Percentiles rank a stretch among this genome's conserved stretches.
phyloP scores from a whole-genome alignment of 2,797 vertebrate species.

The Furcifer pardalis region DNA sequence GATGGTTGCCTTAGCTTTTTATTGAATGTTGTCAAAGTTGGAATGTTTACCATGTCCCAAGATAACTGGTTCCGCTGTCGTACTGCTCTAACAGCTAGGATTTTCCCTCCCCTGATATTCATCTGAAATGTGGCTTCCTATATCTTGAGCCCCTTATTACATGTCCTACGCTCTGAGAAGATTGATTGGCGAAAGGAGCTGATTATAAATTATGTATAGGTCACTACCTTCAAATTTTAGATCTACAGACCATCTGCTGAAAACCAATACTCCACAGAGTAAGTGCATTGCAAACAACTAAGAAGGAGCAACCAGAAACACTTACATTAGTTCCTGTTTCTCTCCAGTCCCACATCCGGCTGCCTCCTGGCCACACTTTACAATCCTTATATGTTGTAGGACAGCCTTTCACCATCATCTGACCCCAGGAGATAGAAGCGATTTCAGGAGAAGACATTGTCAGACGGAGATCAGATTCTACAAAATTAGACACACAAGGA shows the following conservation, averaged over 20 bases:
- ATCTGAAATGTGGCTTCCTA: too few relatives aligned
- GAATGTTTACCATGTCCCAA: too few relatives aligned
- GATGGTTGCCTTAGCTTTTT: too few relatives aligned
- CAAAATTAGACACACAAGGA: conserved; percentile 54
- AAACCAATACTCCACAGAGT: background rate
- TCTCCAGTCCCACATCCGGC: conserved; percentile 93
- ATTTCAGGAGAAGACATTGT: conserved; percentile 92
- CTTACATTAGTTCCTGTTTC: conserved; percentile 95
- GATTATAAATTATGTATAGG: too few relatives aligned
- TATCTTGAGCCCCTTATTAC: too few relatives aligned
- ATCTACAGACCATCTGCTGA: background rate
- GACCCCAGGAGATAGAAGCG: conserved; percentile 90
- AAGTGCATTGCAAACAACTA: background rate
- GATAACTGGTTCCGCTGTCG: too few relatives aligned
- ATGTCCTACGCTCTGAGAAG: too few relatives aligned
- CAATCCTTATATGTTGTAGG: conserved; percentile 90
- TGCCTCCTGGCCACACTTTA: conserved; percentile 96
- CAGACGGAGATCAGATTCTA: conserved; percentile 53
- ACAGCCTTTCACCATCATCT: conserved; percentile 90
- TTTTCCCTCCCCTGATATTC: too few relatives aligned
- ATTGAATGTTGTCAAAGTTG: too few relatives aligned
- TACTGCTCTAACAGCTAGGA: too few relatives aligned
- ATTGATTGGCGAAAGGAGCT: too few relatives aligned
- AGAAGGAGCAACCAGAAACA: background rate
- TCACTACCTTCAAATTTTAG: background rate